Evolutionary conservation across 2,888 invertebrate species (phyloP).

Genomic region (Drosophila bunnanda): DNA sequence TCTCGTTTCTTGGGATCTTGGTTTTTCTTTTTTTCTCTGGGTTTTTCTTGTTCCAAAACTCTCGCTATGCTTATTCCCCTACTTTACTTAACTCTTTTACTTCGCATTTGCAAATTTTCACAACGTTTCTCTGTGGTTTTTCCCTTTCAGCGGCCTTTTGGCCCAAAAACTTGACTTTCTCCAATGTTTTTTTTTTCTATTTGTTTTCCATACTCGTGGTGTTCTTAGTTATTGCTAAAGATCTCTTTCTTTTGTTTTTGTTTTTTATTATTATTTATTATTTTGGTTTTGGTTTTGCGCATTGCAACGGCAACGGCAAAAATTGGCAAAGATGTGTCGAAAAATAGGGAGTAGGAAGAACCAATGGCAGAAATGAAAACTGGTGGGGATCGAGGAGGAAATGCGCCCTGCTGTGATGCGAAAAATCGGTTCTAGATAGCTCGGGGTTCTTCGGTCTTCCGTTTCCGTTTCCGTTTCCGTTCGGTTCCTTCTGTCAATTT

Average conservation of each 20-base stretch:
- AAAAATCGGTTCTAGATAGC: slow-evolving; percentile 47
- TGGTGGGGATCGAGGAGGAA: slow-evolving; percentile 33
- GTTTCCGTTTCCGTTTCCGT: neutral
- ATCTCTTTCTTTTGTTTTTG: slow-evolving; percentile 25
- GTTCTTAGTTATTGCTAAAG: slow-evolving; percentile 47
- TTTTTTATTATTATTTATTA: slow-evolving; percentile 12
- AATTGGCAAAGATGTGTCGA: slow-evolving; percentile 47
- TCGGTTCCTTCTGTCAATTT: neutral
- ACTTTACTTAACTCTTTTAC: slow-evolving; percentile 37
- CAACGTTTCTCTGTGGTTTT: slow-evolving; percentile 44
- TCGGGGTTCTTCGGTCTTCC: slow-evolving; percentile 13
- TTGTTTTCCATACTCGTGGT: slow-evolving; percentile 39
- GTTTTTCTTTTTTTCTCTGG: slow-evolving; percentile 47
- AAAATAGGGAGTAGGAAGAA: slow-evolving; percentile 48
- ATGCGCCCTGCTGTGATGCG: slow-evolving; percentile 37
- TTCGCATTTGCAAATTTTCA: slow-evolving; percentile 41
- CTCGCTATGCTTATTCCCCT: slow-evolving; percentile 45
- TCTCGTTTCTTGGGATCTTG: slow-evolving; percentile 18
- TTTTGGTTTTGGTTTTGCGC: slow-evolving; percentile 4
- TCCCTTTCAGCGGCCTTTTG: slow-evolving; percentile 38
- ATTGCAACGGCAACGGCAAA: slow-evolving; percentile 67
- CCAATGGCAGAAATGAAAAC: slow-evolving; percentile 42
- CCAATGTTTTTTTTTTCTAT: slow-evolving; percentile 7
- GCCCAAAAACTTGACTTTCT: slow-evolving; percentile 26
- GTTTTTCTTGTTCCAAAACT: slow-evolving; percentile 21